Evolutionary conservation across 2,113 vertebrate genomes (phyloP).

Genomic region (Cercopithecus mona): DNA sequence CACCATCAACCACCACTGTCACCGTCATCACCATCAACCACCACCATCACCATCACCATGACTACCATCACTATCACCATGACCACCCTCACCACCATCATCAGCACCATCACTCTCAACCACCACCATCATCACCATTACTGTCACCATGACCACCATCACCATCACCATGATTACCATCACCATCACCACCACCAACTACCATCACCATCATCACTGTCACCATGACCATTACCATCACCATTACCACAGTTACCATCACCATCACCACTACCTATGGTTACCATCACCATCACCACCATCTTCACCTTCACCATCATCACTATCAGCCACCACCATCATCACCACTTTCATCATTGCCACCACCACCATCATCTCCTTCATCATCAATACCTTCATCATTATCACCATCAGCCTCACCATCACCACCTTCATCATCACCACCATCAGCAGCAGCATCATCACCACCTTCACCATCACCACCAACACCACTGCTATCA

Average conservation of each 20-base stretch:
- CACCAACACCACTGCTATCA: neutral
- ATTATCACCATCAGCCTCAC: rapidly evolving
- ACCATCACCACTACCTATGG: rapidly evolving
- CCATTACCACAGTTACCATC: rapidly evolving
- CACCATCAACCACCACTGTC: no score
- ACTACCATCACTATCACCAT: rapidly evolving
- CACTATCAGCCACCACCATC: rapidly evolving
- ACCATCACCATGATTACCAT: rapidly evolving
- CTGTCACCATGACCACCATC: rapidly evolving
- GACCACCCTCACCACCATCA: neutral
- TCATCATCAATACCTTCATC: neutral
- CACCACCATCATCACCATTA: rapidly evolving
- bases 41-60: rapidly evolving
- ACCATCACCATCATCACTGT: no score
- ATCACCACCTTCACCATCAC: neutral
- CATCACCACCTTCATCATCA: rapidly evolving
- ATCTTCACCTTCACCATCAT: rapidly evolving
- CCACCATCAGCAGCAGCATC: neutral
- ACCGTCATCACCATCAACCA: neutral
- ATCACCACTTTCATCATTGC: rapidly evolving
- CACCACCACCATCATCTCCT: rapidly evolving
- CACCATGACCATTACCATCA: no score
- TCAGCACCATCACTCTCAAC: no score
- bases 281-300: rapidly evolving
- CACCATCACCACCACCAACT: neutral